A percentile compares a stretch with the other conserved stretches of the same genome.
Conservation (phyloP, 2,113 vertebrate species). For the human (Homo sapiens) region GRCh38 chr16:10057001-10057500, state of each 20-base stretch:
- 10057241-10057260: background rate
- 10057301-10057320: background rate
- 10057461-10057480: background rate
- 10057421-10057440: background rate
- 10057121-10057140: background rate
- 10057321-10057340: background rate
- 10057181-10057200: background rate
- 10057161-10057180: background rate
- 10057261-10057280: background rate
- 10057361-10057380: background rate
- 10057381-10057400: background rate
- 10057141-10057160: background rate
- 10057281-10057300: background rate
- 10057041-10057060: too few species aligned
- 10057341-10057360: background rate
- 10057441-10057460: background rate
- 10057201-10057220: background rate
- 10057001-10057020: too few species aligned
- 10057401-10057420: background rate
- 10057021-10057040: too few species aligned
- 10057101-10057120: background rate
- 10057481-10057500: background rate
- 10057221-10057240: background rate
- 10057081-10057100: background rate
- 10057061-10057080: background rate